Evolutionary conservation across 2,797 vertebrate species (phyloP), one percentile per base, ranked within the genome.

Genomic region (Gobionotothen gibberifrons): DNA sequence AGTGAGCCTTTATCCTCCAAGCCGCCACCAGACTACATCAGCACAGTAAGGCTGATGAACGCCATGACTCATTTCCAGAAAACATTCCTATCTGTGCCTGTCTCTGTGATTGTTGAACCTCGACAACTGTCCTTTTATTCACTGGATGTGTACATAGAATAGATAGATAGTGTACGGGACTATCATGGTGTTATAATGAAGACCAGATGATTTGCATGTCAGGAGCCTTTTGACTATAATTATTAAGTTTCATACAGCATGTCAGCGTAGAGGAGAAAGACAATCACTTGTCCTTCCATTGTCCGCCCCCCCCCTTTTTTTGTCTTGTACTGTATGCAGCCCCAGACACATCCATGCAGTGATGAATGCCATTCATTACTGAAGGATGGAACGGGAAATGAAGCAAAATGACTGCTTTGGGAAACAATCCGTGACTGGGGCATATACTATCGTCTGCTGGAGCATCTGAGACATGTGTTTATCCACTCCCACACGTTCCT

Each of bases 331-430:
- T 22, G 52, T 39, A 72, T 78, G 56, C 42, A 53, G 73, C 74
- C 54, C 62, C 29, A 74, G 66, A 76, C 64, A 65, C 52, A 72
- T 74, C 60, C 60, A 76, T 74, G 39, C 58, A 52, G 47, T 82
- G 79, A 90, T 86, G 68, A 87, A 89, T 87, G 78, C 72, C 64
- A 42, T 84, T 89, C 84, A 89, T 89, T 85, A 86, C 76, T 21
- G 57, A 79, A 82, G 60, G 60, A 82, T 83, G 72, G 74, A 79
- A 72, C 3, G 29, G 71, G 72, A 87, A 88, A 86, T 85, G 66
- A 69, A 82, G 81, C 57, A 59, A 74, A 85, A 90, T 86, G 79
- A 83, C 79, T 69, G 69, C 72, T 81, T 62, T 85, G 68, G 54
- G 69, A 77, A 66, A 60, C 59, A 69, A 72, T 79, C 74, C 29